Base-by-base conservation (phyloP, 2,113 vertebrate species). In the Poecilia latipinna region DNA sequence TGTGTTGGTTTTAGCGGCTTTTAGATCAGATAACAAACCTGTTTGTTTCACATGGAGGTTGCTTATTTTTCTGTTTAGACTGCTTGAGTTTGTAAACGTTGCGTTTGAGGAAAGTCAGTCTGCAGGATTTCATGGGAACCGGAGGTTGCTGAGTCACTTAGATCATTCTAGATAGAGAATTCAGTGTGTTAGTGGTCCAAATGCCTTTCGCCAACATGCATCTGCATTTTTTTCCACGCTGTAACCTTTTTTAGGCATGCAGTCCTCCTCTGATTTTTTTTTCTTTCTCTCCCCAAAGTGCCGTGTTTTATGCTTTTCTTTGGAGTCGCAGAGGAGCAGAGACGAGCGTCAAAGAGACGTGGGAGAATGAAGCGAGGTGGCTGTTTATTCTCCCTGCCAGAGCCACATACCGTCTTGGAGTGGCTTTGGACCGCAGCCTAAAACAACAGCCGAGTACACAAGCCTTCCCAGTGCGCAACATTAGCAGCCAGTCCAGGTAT, bases 341-440 rank as follows among this genome's bases (percentile, higher is more conserved):
- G 91, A 78, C 63, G 77, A 82, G 26, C 69, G 73, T 77, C 77
- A 61, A 57, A 57, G 73, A 86, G 86, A 90, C 82, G 89, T 90
- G 89, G 88, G 90, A 93, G 90, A 92, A 82, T 74, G 86, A 88
- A 88, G 90, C 80, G 86, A 91, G 90, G 90, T 89, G 90, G 85
- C 88, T 93, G 91, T 93, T 92, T 92, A 91, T 92, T 92, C 89
- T 91, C 79, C 64, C 72, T 61, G 79, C 83, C 68, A 77, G 88
- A 86, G 86, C 86, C 84, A 78, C 93, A 90, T 93, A 93, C 91
- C 93, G 92, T 93, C 84, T 86, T 84, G 81, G 89, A 91, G 90
- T 93, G 90, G 86, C 85, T 91, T 86, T 93, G 93, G 93, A 92
- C 81, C 61, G 5, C 39, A 29, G 90, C 93, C 93, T 91, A 85